Evolutionary conservation across 2,888 invertebrate species (phyloP).

Genomic region (Lepeophtheirus nordmannii): DNA sequence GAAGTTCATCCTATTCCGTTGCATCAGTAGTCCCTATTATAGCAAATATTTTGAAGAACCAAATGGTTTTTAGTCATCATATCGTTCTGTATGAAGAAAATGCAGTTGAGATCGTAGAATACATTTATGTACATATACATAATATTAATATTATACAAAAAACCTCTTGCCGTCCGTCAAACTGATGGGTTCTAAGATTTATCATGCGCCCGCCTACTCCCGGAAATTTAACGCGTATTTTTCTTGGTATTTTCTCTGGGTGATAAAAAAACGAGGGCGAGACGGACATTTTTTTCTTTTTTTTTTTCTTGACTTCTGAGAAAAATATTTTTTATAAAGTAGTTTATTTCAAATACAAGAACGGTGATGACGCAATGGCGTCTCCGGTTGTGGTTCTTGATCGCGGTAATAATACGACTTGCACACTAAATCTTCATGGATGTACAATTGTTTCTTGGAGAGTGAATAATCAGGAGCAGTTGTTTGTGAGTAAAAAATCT

Average conservation of each 20-base stretch:
- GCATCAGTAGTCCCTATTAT: no score
- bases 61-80: no score
- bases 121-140: no score
- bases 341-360: background rate
- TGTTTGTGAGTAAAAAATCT: conserved; percentile 89
- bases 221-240: background rate
- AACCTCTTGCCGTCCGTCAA: no score
- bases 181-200: background rate
- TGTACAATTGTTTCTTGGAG: conserved; percentile 93
- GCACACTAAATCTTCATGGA: conserved; percentile 88
- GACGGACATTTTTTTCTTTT: background rate
- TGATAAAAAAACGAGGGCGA: background rate
- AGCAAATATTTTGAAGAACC: no score
- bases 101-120: no score
- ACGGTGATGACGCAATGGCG: conserved; percentile 14
- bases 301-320: background rate
- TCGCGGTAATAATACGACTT: conserved; percentile 88
- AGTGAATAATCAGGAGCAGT: conserved; percentile 80
- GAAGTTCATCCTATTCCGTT: no score
- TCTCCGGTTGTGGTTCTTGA: conserved; percentile 65
- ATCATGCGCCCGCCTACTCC: background rate
- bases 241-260: background rate
- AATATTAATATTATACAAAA: no score
- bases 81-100: no score
- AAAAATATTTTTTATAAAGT: background rate